Evolutionary conservation across 2,888 invertebrate genomes (phyloP).

Genomic region (Cantharis nigra): DNA sequence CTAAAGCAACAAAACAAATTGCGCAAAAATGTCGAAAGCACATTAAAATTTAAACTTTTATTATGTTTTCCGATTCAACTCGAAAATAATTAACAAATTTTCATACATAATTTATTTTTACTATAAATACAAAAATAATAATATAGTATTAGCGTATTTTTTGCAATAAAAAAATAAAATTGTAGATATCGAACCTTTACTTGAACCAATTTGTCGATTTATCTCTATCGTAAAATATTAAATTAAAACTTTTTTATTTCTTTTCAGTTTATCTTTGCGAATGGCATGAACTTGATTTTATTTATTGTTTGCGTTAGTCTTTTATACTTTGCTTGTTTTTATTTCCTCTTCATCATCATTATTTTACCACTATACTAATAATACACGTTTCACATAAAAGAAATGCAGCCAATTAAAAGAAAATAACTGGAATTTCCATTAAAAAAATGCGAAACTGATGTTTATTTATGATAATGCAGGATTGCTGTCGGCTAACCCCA

Average conservation of each 20-base stretch:
- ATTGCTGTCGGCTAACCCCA: no score
- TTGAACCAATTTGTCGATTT: background rate
- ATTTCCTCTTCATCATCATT: background rate
- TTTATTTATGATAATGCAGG: background rate
- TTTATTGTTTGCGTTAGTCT: background rate
- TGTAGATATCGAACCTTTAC: background rate
- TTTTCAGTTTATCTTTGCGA: background rate
- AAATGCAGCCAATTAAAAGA: background rate
- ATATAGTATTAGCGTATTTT: background rate
- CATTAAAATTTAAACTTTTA: slow-evolving; percentile 14
- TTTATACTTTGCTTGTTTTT: background rate
- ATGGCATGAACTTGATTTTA: background rate
- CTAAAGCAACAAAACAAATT: slow-evolving; percentile 14
- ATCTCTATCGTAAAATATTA: background rate
- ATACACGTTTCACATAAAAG: background rate
- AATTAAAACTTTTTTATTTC: background rate
- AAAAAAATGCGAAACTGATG: background rate
- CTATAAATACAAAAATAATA: background rate
- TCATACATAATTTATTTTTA: no score
- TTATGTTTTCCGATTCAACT: background rate
- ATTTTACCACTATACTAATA: background rate
- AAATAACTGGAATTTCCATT: background rate
- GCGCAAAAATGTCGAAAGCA: slow-evolving; percentile 2
- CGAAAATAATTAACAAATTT: background rate
- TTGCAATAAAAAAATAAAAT: background rate